Evolutionary conservation across 1,140 invertebrate species (phyloP), one percentile per base, ranked within the genome.

Genomic region (Euschistus heros): DNA sequence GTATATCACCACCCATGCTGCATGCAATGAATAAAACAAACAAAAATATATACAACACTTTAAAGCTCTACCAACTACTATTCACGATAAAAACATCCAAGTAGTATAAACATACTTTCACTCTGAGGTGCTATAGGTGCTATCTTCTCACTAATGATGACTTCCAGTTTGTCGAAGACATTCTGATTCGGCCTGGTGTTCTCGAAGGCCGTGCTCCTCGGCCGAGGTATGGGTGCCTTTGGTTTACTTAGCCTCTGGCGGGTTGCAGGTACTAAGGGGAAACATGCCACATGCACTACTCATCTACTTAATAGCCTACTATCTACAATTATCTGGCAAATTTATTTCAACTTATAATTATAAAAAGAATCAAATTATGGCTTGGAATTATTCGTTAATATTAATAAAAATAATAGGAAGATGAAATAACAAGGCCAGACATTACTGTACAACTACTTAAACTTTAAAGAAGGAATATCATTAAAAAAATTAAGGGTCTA

Each of bases 201-300:
- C 24, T 57, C 54, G 15, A 57, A 57, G 3, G 54, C 54, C 24
- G 54, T 57, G 54, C 54, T 57, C 54, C 54, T 57, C n/a, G 47
- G 47, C 24, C 54, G 18, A 57, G 54, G 54, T 2, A 57, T 6
- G 4, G 54, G 54, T 57, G 54, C 54, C 24, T 24, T 57, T 24
- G 54, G 54, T 26, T 26, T 57, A 24, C 15, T 57, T 15, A 20
- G 3, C 24, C 24, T 20, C 15, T 57, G 18, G 18, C 18, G 14
- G 18, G 24, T 24, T 22, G 26, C 15, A 24, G 24, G 18, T 57
- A 57, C 14, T 24, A 57, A 57, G n/a, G 54, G 54, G 54, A 24
- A 57, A 57, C 54, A 57, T 57, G 54, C 54, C 24, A 57, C 54
- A 57, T 57, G 54, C 24, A 26, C 54, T 57, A 57, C 33, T 37